phyloP scores from a whole-genome alignment of 2,113 vertebrate genomes.

The Athene cunicularia region DNA sequence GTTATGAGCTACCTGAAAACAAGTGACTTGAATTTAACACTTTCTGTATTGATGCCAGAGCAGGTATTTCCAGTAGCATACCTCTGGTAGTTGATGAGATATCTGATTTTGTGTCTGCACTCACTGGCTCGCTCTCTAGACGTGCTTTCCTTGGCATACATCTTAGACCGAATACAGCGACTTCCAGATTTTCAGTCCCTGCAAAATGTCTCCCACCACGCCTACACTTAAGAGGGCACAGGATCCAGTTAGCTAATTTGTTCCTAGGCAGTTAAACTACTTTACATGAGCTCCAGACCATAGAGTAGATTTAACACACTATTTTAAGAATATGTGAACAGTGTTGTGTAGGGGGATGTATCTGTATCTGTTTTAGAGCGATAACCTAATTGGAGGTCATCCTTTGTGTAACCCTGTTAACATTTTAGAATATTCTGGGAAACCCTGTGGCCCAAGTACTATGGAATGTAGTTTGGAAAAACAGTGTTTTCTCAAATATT shows the following conservation, averaged over 20 bases:
- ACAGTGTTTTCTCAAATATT: slow-evolving; percentile 63
- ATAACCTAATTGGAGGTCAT: background rate
- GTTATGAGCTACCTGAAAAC: background rate
- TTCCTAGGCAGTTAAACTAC: slow-evolving; percentile 30
- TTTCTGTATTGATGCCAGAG: fast-evolving
- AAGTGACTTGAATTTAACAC: background rate
- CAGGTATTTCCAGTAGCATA: background rate
- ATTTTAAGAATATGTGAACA: background rate
- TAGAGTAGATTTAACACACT: background rate
- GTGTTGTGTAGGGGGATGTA: fast-evolving
- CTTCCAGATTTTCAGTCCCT: slow-evolving; percentile 36
- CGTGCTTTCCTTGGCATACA: background rate
- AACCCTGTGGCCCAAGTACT: slow-evolving; percentile 26
- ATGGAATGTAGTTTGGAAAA: slow-evolving; percentile 58
- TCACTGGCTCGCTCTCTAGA: background rate
- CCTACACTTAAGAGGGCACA: background rate
- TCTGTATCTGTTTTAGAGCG: background rate
- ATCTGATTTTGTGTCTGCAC: background rate
- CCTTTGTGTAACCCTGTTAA: slow-evolving; percentile 37
- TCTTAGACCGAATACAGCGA: background rate
- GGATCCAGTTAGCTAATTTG: slow-evolving; percentile 40
- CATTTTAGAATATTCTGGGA: slow-evolving; percentile 51
- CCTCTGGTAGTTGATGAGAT: background rate
- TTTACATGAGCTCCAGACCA: background rate
- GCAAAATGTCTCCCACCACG: slow-evolving; percentile 13